Percentiles rank a stretch among this genome's conserved stretches.
Conservation (phyloP, 2,888 invertebrate species). For the Dicycla oo region DNA sequence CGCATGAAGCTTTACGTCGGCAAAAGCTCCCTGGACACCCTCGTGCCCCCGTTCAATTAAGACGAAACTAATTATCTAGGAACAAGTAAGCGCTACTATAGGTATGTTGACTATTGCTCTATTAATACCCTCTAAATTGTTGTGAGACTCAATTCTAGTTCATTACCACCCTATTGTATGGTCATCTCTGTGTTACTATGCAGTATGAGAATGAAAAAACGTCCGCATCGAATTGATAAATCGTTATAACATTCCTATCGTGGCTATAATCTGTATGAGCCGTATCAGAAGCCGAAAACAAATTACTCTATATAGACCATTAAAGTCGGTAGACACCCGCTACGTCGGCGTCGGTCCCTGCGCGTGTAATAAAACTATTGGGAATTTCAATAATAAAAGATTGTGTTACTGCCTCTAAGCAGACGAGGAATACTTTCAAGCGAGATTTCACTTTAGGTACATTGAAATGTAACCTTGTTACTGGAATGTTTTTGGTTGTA, state of each 20-base stretch:
- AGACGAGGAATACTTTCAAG: slow-evolving; percentile 54
- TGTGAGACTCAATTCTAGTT: slow-evolving; percentile 58
- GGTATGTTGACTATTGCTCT: slow-evolving; percentile 48
- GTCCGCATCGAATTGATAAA: slow-evolving; percentile 80
- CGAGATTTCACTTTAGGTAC: slow-evolving; percentile 54
- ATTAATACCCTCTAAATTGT: slow-evolving; percentile 56
- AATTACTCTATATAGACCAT: slow-evolving; percentile 76
- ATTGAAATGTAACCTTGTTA: slow-evolving; percentile 49
- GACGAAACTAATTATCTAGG: slow-evolving; percentile 69
- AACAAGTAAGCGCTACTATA: slow-evolving; percentile 64
- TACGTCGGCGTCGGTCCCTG: slow-evolving; percentile 51
- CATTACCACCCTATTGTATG: slow-evolving; percentile 47
- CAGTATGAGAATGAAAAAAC: slow-evolving; percentile 68
- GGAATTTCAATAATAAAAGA: slow-evolving; percentile 70
- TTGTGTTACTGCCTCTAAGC: slow-evolving; percentile 53
- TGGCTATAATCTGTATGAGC: slow-evolving; percentile 77
- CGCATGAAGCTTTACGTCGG: slow-evolving; percentile 63
- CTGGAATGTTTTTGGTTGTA: slow-evolving; percentile 45
- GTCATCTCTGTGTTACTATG: slow-evolving; percentile 40
- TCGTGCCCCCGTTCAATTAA: slow-evolving; percentile 70
- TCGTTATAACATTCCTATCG: slow-evolving; percentile 79
- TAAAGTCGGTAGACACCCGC: slow-evolving; percentile 68
- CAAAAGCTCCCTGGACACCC: slow-evolving; percentile 69
- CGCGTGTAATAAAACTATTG: slow-evolving; percentile 69
- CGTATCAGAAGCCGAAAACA: slow-evolving; percentile 82